These are phyloP conservation scores for Catajapyx aquilonaris DNA, from an alignment of 1,140 invertebrate genomes.

Conservation along the genomic window DNA sequence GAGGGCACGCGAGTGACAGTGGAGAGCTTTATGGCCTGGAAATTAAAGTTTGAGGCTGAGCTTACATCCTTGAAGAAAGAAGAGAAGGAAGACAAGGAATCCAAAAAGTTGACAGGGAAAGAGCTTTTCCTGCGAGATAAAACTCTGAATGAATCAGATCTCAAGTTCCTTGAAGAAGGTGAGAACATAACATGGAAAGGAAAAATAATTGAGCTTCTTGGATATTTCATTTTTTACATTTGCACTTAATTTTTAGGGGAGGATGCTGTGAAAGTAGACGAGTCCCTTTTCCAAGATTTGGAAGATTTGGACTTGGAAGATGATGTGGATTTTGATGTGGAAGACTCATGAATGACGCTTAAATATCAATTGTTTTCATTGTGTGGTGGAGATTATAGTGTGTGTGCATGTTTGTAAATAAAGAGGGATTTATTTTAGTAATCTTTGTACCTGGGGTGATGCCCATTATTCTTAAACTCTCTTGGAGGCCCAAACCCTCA, in stretches of 20 bases:
- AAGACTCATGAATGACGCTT: slow-evolving; percentile 5
- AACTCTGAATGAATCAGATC: slow-evolving; percentile 81
- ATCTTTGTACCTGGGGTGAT: no score
- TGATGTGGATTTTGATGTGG: slow-evolving; percentile 22
- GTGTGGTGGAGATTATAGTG: no score
- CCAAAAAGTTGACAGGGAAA: slow-evolving; percentile 53
- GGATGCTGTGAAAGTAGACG: slow-evolving; percentile 71
- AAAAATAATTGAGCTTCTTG: neutral
- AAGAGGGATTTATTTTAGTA: no score
- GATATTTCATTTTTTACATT: neutral
- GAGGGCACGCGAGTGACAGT: slow-evolving; percentile 88
- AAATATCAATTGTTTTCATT: no score
- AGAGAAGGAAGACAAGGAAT: slow-evolving; percentile 41
- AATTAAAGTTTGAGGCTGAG: slow-evolving; percentile 79
- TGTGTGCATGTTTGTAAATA: no score
- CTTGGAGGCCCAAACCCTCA: no score
- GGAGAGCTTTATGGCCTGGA: slow-evolving; percentile 91
- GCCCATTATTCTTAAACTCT: no score
- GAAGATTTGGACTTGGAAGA: slow-evolving; percentile 72
- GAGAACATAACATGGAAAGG: slow-evolving; percentile 16
- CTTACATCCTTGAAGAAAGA: slow-evolving; percentile 52
- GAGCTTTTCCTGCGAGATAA: slow-evolving; percentile 84
- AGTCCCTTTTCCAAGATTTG: slow-evolving; percentile 80
- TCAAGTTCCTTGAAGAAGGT: slow-evolving; percentile 85
- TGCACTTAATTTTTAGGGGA: slow-evolving; percentile 34